Evolutionary conservation across 2,113 vertebrate genomes (phyloP), one percentile per base, ranked within the genome.

Genomic region (Semicossyphus pulcher): DNA sequence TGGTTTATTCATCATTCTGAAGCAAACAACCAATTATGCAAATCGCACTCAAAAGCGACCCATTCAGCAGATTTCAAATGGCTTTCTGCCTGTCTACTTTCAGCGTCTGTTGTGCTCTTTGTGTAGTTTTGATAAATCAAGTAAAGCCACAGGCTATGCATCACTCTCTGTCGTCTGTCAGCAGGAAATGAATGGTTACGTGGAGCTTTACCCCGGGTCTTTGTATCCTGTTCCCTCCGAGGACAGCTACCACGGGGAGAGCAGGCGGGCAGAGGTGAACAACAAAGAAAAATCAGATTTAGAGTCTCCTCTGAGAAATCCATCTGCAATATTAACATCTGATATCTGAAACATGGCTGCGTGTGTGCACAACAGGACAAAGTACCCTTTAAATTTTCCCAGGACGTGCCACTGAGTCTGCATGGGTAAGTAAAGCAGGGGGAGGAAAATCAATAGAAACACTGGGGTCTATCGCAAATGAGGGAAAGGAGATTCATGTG

Each of bases 11-110:
- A 92, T 93, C 89, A 88, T 89, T 91, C 91, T 83, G 84, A 82
- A 70, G 76, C 83, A 91, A 92, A 92, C 85, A 91, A 89, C 82
- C 84, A 87, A 91, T 93, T 90, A 93, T 93, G 91, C 84, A 92
- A 91, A 94, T 90, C 15, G 63, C 20, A 52, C 72, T 64, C 31
- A 65, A 88, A 87, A 91, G 86, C 44, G 25, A 63, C 80, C 45
- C 58, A 83, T 90, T 92, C 88, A 91, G 90, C 91, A 91, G 72
- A 81, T 91, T 91, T 74, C 49, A 61, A 80, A 89, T 86, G 88
- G 86, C 69, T 63, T 85, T 86, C 83, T 75, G 63, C 48, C 72
- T 16, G 36, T 86, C 80, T 86, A 69, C 65, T 81, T 64, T 79
- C 83, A 69, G 79, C 63, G 45, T 81, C 69, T 77, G 56, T 67